Conservation (phyloP, 2,797 vertebrate species). For the Pangasius sanitwongsei region DNA sequence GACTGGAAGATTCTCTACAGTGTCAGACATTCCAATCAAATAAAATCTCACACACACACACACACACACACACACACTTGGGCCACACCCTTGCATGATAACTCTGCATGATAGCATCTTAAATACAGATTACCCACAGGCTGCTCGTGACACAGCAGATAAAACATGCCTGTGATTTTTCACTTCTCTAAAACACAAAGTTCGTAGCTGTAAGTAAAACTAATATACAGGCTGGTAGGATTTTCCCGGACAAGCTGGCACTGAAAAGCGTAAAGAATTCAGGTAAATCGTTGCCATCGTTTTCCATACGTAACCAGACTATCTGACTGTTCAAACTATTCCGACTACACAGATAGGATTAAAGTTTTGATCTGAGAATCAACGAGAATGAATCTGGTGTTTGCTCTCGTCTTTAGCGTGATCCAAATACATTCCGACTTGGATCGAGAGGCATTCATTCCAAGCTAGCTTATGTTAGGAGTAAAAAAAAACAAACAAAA, state of each 20-base stretch:
- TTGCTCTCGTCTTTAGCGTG: background rate
- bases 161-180: background rate
- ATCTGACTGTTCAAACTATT: background rate
- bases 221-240: background rate
- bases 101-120: background rate
- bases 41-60: background rate
- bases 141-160: background rate
- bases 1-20: background rate
- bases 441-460: background rate
- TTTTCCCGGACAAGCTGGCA: background rate
- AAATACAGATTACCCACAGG: background rate
- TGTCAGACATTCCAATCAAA: background rate
- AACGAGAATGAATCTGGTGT: background rate
- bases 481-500: background rate
- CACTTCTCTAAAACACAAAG: background rate
- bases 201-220: background rate
- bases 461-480: background rate
- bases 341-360: background rate
- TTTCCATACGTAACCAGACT: background rate
- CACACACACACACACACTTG: too few species aligned
- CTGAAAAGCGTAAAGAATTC: background rate
- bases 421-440: background rate
- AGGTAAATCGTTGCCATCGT: background rate
- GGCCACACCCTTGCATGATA: background rate
- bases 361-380: too few species aligned